These are phyloP conservation scores for Actinostola sp. DNA, from an alignment of 92 coral and sea anemone genomes.

Conservation along the genomic window DNA sequence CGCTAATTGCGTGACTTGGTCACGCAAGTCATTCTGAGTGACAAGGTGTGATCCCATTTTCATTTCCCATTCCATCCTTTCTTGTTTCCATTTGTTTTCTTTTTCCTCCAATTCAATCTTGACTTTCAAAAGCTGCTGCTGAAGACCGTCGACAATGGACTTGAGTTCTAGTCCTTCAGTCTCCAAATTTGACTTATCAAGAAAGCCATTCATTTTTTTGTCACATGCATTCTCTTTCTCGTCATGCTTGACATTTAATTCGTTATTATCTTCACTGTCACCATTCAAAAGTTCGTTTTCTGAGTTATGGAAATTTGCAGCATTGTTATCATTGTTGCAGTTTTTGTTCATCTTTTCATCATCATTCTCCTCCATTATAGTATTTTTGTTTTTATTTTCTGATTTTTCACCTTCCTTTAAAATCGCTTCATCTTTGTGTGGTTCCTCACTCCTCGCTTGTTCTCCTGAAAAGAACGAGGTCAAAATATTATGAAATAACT, in stretches of 20 bases:
- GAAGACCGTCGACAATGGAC: conserved; percentile 9
- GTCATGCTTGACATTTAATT: neutral
- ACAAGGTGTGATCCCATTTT: conserved; percentile 27
- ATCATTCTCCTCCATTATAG: neutral
- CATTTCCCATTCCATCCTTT: conserved; percentile 33
- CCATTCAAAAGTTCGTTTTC: conserved; percentile 2
- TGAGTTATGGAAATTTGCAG: neutral
- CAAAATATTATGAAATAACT: neutral
- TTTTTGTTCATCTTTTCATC: neutral
- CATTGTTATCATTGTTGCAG: neutral
- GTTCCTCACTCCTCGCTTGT: neutral
- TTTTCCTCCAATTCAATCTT: conserved; percentile 21
- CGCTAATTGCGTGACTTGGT: conserved; percentile 50
- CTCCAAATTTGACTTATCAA: conserved; percentile 9
- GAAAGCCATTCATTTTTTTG: neutral
- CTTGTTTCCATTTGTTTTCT: conserved; percentile 20
- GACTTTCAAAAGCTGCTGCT: conserved; percentile 25
- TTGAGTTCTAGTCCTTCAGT: conserved; percentile 13
- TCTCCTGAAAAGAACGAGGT: neutral
- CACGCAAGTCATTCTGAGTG: conserved; percentile 27
- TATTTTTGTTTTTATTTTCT: conserved; percentile 1
- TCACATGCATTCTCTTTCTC: neutral
- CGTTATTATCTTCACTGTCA: neutral
- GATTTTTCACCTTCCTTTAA: neutral
- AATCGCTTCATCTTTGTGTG: neutral